Evolutionary conservation across 2,797 vertebrate species (phyloP).

Genomic region (Propithecus deckenii): DNA sequence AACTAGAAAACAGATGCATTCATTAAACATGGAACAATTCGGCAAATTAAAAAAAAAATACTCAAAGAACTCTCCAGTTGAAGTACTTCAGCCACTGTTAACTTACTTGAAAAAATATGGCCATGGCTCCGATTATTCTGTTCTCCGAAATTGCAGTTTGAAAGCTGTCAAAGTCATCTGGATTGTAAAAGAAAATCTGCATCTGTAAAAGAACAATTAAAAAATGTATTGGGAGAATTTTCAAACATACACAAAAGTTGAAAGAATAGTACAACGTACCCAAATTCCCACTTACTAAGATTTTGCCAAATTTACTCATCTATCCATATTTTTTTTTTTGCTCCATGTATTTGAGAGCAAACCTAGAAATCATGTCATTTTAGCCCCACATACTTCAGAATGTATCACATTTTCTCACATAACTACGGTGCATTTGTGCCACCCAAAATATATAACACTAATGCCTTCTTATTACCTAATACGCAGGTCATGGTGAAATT

Average conservation of each 20-base stretch:
- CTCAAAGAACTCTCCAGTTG: conserved; percentile 73
- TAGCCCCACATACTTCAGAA: not conserved
- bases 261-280: not conserved
- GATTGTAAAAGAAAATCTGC: conserved; percentile 99
- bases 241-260: not conserved
- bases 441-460: not conserved
- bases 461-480: not conserved
- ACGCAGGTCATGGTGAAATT: not conserved
- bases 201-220: conserved; percentile 89
- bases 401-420: not conserved
- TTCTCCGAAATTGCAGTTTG: conserved; percentile 93
- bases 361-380: not conserved
- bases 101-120: conserved; percentile 96
- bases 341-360: not conserved
- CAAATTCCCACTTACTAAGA: not conserved
- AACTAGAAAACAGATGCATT: conserved; percentile 87
- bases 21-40: conserved; percentile 85
- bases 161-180: conserved; percentile 97
- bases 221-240: conserved; percentile 51
- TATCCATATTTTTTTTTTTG: not conserved
- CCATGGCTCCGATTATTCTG: conserved; percentile 94
- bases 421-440: not conserved
- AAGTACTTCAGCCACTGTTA: conserved; percentile 75
- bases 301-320: not conserved
- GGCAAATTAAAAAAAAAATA: conserved; percentile 78